These are phyloP conservation scores for Anoplopoma fimbria DNA, from an alignment of 2,113 vertebrate species.

Conservation along the genomic window DNA sequence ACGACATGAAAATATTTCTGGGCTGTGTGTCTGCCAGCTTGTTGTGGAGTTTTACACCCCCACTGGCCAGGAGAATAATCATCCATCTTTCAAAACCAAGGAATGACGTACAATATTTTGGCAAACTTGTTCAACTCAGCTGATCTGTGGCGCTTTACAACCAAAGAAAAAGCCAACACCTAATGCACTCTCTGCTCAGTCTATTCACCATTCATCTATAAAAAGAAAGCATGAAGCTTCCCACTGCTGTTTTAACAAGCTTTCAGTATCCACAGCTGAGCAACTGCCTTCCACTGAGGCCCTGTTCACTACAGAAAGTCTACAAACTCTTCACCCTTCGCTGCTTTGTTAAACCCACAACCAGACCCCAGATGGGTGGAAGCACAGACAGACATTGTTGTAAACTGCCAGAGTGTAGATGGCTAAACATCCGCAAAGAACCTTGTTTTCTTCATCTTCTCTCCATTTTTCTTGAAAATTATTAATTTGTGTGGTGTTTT, in stretches of 20 bases:
- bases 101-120: not conserved
- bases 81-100: not conserved
- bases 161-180: constrained; percentile 3
- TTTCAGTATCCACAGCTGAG: constrained; percentile 29
- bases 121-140: not conserved
- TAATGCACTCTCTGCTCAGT: constrained; percentile 6
- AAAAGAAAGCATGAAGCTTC: constrained; percentile 38
- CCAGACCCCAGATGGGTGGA: constrained; percentile 29
- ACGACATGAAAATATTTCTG: not conserved
- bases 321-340: constrained; percentile 53
- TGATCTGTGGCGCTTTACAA: not conserved
- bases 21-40: not conserved
- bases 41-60: not conserved
- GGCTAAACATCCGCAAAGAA: constrained; percentile 12
- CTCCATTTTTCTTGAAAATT: constrained; percentile 4
- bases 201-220: constrained; percentile 26
- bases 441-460: constrained; percentile 26
- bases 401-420: constrained; percentile 36
- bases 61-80: not conserved
- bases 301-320: constrained; percentile 32
- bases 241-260: constrained; percentile 51
- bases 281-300: constrained; percentile 18
- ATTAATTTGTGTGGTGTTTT: constrained; percentile 6
- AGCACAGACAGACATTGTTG: constrained; percentile 47
- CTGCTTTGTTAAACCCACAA: constrained; percentile 53